Conservation (phyloP, 2,113 vertebrate species). For the Ariopsis seemanni region DNA sequence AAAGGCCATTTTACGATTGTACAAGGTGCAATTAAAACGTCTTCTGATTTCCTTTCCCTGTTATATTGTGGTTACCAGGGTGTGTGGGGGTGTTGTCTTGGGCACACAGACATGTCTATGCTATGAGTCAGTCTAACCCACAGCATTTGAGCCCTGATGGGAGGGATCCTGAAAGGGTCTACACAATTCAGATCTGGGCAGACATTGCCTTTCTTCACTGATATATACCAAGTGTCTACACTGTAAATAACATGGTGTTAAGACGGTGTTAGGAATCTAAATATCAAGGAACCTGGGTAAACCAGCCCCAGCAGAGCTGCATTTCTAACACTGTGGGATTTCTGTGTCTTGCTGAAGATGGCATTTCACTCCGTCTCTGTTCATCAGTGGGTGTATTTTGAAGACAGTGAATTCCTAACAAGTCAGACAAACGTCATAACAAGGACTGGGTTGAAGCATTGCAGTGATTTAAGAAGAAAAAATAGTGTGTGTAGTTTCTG, state of each 20-base stretch:
- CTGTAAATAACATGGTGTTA: neutral
- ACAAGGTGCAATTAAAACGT: neutral
- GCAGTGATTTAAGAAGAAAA: neutral
- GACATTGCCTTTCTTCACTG: neutral
- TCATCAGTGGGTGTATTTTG: constrained; percentile 44
- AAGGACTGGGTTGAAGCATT: constrained; percentile 17
- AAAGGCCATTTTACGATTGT: neutral
- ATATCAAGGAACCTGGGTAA: neutral
- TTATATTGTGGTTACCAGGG: constrained; percentile 50
- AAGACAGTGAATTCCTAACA: constrained; percentile 43
- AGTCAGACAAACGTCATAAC: constrained; percentile 30
- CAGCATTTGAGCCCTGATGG: constrained; percentile 40
- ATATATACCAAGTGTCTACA: neutral
- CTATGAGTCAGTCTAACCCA: constrained; percentile 61
- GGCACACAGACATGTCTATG: constrained; percentile 59
- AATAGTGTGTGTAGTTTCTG: neutral
- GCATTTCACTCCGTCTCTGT: constrained; percentile 3
- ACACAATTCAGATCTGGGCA: constrained; percentile 17
- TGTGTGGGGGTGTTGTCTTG: constrained; percentile 44
- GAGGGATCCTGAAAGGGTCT: constrained; percentile 51
- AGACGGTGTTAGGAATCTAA: neutral
- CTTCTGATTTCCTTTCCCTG: constrained; percentile 31
- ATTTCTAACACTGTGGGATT: neutral
- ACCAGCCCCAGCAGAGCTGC: neutral
- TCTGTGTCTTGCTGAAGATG: constrained; percentile 11